A percentile compares a stretch with the other conserved stretches of the same genome.
These are phyloP conservation scores for Sceloporus undulatus DNA, from an alignment of 2,113 vertebrate genomes.

Conservation along the genomic window DNA sequence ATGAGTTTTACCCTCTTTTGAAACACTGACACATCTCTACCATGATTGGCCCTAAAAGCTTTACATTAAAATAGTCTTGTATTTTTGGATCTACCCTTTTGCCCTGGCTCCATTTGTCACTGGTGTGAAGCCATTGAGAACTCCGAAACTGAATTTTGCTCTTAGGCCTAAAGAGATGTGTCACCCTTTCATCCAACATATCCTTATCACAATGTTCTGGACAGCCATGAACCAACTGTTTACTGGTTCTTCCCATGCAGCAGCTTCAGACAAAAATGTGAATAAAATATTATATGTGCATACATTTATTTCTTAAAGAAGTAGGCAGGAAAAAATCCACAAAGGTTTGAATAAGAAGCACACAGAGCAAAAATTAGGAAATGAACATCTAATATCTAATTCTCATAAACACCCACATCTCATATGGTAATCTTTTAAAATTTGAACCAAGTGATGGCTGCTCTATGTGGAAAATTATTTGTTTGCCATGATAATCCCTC, in stretches of 20 bases:
- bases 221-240: no score
- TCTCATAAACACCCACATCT: background rate
- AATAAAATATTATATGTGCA: background rate
- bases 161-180: background rate
- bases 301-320: constrained; percentile 35
- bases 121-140: no score
- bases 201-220: background rate
- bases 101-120: no score
- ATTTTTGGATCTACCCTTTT: no score
- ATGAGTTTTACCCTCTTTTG: no score
- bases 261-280: background rate
- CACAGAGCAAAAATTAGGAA: constrained; percentile 50
- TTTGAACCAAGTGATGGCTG: background rate
- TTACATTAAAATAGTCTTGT: no score
- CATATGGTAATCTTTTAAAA: background rate
- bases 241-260: background rate
- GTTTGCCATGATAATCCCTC: background rate
- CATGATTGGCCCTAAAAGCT: no score
- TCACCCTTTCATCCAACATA: background rate
- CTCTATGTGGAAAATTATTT: background rate
- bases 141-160: background rate
- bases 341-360: background rate
- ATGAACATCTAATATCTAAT: no score
- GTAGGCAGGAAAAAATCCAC: constrained; percentile 37
- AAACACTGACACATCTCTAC: no score